phyloP scores from a whole-genome alignment of 2,797 vertebrate species.

The Rallus crepitans region DNA sequence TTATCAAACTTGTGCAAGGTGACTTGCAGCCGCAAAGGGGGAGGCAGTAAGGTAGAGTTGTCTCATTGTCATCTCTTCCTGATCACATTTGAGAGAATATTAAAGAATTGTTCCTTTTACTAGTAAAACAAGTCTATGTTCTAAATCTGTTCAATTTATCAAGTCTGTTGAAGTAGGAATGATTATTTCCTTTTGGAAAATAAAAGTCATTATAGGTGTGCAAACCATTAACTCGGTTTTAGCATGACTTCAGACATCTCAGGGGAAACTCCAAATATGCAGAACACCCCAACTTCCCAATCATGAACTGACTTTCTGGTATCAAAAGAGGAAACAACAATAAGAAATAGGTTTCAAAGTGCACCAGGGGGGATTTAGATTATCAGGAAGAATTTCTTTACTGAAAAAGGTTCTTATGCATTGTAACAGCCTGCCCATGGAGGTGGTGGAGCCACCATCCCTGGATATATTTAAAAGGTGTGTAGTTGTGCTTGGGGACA shows the following conservation, averaged over 20 bases:
- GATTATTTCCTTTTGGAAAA: background rate
- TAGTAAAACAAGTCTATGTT: background rate
- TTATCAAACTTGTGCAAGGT: background rate
- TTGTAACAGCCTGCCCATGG: no score
- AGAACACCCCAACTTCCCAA: background rate
- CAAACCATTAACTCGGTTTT: background rate
- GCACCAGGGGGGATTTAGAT: no score
- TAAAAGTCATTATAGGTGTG: background rate
- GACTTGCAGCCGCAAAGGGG: background rate
- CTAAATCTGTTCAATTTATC: background rate
- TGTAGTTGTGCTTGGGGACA: no score
- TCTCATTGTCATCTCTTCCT: slow-evolving; percentile 30
- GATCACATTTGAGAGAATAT: background rate
- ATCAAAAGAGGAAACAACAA: background rate
- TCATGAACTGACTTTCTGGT: background rate
- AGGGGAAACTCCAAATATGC: background rate
- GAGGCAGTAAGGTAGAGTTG: background rate
- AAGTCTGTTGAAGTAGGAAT: background rate
- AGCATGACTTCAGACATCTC: background rate
- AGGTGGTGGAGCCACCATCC: no score
- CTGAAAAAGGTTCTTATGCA: no score
- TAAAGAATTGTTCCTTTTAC: slow-evolving; percentile 7
- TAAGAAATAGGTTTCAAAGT: background rate
- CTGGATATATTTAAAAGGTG: no score
- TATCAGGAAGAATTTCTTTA: no score